Evolutionary conservation across 53 echinoderm and acorn worm genomes (phyloP).

Genomic region (Patiria pectinifera): DNA sequence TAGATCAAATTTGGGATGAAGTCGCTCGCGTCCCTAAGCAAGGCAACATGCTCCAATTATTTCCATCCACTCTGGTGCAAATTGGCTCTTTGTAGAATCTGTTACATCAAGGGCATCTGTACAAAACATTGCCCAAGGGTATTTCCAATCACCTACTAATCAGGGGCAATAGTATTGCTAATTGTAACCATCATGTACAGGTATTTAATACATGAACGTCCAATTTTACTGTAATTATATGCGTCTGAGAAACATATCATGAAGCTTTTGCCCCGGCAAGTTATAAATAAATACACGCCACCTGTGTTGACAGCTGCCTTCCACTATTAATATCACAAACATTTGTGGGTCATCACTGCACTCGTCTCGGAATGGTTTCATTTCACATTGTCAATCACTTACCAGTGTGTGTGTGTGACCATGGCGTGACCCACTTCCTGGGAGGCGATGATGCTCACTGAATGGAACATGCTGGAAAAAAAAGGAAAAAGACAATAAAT

Average conservation of each 20-base stretch:
- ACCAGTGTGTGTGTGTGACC: neutral
- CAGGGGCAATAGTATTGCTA: too few species aligned
- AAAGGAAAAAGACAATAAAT: neutral
- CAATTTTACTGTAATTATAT: neutral
- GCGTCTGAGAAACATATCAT: neutral
- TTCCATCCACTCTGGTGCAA: neutral
- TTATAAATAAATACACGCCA: constrained; percentile 1
- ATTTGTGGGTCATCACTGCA: neutral
- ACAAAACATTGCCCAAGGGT: neutral
- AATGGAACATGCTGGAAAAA: constrained; percentile 35
- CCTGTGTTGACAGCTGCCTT: neutral
- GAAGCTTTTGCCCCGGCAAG: neutral
- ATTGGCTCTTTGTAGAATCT: neutral
- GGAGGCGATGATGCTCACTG: neutral
- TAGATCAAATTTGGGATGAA: neutral
- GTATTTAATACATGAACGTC: neutral
- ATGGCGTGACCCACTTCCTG: neutral
- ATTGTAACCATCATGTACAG: too few species aligned
- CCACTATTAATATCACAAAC: neutral
- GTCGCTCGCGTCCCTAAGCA: neutral
- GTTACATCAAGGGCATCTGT: neutral
- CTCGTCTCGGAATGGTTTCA: neutral
- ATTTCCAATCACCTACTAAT: too few species aligned
- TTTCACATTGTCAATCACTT: neutral
- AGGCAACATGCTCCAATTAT: neutral